Evolutionary conservation across 2,113 vertebrate genomes (phyloP).

Genomic region (Herpetotheres cachinnans): DNA sequence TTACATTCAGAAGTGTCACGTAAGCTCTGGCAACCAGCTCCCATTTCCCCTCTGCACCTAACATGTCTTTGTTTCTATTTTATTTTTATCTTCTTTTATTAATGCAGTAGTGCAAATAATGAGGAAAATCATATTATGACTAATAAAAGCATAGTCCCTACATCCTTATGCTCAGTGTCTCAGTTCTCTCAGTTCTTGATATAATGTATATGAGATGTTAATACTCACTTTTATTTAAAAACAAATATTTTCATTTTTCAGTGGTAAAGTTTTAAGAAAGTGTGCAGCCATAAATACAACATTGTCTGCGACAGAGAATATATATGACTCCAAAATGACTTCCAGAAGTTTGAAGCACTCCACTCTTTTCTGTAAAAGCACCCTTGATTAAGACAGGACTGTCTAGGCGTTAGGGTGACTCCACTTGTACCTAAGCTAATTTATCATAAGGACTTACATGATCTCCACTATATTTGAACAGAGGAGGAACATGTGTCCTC

Average conservation of each 20-base stretch:
- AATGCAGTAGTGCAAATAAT: neutral
- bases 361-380: neutral
- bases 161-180: neutral
- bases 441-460: neutral
- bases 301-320: neutral
- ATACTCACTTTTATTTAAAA: neutral
- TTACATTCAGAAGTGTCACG: neutral
- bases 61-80: neutral
- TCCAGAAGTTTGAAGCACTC: neutral
- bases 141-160: neutral
- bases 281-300: neutral
- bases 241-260: neutral
- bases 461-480: neutral
- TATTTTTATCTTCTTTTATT: neutral
- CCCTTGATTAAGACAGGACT: neutral
- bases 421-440: neutral
- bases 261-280: neutral
- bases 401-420: neutral
- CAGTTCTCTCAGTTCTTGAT: neutral
- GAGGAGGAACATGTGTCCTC: neutral
- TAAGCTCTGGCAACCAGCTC: neutral
- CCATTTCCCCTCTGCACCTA: neutral
- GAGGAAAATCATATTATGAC: neutral
- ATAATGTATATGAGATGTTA: neutral
- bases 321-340: neutral